These are phyloP conservation scores for Hypothenemus hampei DNA, from an alignment of 1,140 invertebrate genomes.

Conservation along the genomic window DNA sequence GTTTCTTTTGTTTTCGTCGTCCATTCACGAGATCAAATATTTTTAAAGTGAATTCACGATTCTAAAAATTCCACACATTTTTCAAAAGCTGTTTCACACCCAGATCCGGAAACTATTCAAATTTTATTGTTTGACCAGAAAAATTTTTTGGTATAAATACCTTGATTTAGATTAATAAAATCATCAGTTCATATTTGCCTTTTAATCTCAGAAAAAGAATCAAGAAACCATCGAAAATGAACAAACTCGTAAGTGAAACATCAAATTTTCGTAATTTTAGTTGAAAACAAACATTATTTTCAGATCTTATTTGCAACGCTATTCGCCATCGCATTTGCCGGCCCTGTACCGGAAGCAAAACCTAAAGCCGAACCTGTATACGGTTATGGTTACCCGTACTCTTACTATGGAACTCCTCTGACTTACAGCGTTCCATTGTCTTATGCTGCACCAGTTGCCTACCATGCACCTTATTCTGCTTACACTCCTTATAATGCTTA, in stretches of 20 bases:
- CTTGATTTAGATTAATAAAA: not conserved
- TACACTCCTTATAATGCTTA: no score
- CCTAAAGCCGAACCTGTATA: not conserved
- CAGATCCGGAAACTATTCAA: no score
- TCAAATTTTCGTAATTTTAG: no score
- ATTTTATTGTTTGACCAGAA: no score
- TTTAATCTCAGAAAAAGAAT: no score
- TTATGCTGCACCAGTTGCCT: not conserved
- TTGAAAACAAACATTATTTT: no score
- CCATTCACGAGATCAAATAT: no score
- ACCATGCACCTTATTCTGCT: not conserved
- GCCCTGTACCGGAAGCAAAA: not conserved
- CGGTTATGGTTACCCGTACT: not conserved
- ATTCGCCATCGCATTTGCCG: conserved; percentile 1
- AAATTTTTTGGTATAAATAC: not conserved
- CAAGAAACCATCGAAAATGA: not conserved
- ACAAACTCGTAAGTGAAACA: conserved; percentile 5
- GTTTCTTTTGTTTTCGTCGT: no score
- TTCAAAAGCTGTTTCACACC: no score
- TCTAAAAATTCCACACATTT: no score
- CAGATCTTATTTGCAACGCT: not conserved
- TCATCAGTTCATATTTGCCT: not conserved
- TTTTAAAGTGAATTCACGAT: no score
- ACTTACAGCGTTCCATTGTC: not conserved
- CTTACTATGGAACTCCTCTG: not conserved